phyloP scores from a whole-genome alignment of 1,140 invertebrate species.

The Bilobella aurantiaca region DNA sequence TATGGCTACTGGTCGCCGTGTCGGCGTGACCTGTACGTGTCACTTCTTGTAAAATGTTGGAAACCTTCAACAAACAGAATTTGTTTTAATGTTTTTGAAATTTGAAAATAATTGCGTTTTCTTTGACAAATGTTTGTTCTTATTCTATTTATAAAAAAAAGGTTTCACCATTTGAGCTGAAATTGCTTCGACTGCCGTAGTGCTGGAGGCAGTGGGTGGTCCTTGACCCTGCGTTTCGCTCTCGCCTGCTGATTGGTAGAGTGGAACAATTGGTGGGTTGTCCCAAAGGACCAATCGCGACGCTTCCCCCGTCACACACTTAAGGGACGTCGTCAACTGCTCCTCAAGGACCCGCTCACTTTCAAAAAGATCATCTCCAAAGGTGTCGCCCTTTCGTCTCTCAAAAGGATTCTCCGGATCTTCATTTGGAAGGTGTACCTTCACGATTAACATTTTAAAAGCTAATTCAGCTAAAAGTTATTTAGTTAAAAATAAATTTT shows the following conservation, averaged over 20 bases:
- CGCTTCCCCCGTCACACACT: conserved; percentile 27
- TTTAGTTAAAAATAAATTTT: conserved; percentile 9
- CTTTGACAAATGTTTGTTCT: too few relatives aligned
- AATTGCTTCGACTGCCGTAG: conserved; percentile 27
- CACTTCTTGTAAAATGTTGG: conserved; percentile 32
- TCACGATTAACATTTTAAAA: too few relatives aligned
- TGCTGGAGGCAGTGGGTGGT: conserved; percentile 1
- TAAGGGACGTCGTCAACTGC: conserved; percentile 31
- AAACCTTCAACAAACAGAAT: too few relatives aligned
- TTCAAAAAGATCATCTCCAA: conserved; percentile 7
- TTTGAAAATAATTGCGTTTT: too few relatives aligned
- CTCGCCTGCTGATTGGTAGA: neutral
- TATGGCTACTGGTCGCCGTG: neutral
- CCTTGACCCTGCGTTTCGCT: neutral
- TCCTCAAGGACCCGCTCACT: conserved; percentile 13
- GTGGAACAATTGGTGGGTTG: neutral
- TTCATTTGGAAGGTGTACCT: conserved; percentile 33
- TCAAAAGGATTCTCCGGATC: conserved; percentile 21
- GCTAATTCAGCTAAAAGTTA: too few relatives aligned
- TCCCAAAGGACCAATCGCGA: conserved; percentile 21
- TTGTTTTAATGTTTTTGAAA: too few relatives aligned
- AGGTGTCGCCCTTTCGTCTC: neutral
- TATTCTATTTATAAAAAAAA: too few relatives aligned
- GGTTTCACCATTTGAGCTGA: conserved; percentile 31
- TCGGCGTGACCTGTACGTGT: conserved; percentile 24